Base-by-base conservation (phyloP, 2,888 invertebrate species). In the Zygothrica quintamaculata region DNA sequence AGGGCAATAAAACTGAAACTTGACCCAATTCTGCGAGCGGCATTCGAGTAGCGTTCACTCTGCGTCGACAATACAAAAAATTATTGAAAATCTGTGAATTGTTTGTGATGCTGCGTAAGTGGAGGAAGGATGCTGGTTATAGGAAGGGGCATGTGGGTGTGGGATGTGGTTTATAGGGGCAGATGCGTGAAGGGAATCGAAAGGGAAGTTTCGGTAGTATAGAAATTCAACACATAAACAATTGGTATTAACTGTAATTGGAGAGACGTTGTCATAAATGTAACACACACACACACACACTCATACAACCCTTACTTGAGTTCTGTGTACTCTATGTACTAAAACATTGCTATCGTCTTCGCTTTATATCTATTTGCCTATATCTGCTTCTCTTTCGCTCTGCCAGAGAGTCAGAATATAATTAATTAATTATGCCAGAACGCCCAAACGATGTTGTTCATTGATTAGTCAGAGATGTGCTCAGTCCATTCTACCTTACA, bases 1-100 rank as follows among this genome's bases (percentile, higher is more conserved):
- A 59, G 62, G 72, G 73, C 65, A 81, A 82, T 82, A 84, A 87
- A 81, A 81, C 87, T 60, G 75, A 82, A 82, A 87, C 82, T 82
- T 82, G 82, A 82, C 82, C 82, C 68, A 82, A 80, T 82, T 82
- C 82, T 84, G 70, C 51, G 62, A 61, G 50, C 48, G 61, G 64
- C 72, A 72, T 25, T 55, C 66, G 40, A 33, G 29, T 37, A 37
- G 47, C 59, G 48, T 68, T 59, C 73, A 69, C 65, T 58, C 64
- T 59, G 78, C 70, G 55, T 36, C 31, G 22, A 61, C 81, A 46
- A 58, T 39, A 71, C n/a, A n/a, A n/a, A 31, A 57, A 73, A 40
- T 4, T 58, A 72, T 66, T 48, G 43, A 62, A 73, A 71, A 71
- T 74, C 57, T 55, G 52, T 64, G 33, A 36, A 37, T 42, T 37